Conservation (phyloP, 2,113 vertebrate species). For the Furnarius figulus region DNA sequence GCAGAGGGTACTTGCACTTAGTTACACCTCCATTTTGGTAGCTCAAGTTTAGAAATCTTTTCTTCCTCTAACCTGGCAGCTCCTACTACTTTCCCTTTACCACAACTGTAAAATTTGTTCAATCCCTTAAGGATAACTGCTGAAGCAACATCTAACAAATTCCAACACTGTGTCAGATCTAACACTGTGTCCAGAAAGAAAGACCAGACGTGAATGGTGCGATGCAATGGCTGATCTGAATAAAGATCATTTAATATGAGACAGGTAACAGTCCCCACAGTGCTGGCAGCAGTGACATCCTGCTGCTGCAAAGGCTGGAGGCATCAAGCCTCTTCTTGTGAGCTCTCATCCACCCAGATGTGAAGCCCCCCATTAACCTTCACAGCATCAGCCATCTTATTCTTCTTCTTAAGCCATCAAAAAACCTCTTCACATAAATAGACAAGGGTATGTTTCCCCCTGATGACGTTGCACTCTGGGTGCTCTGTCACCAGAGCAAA, state of each 20-base stretch:
- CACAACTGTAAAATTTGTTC: background rate
- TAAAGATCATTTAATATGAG: background rate
- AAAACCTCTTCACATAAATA: background rate
- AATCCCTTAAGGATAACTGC: background rate
- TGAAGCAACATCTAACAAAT: background rate
- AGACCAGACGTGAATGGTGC: background rate
- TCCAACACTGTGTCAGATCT: background rate
- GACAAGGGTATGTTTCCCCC: background rate
- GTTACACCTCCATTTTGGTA: background rate
- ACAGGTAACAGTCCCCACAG: background rate
- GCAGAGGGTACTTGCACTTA: background rate
- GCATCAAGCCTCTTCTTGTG: background rate
- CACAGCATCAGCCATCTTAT: background rate
- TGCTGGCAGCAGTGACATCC: accelerated
- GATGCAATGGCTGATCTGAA: background rate
- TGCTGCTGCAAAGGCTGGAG: background rate
- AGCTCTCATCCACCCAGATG: background rate
- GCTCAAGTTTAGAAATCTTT: background rate
- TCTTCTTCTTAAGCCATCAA: background rate
- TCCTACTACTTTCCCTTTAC: background rate
- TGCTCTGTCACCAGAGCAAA: background rate
- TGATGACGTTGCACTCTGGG: background rate
- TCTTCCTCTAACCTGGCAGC: background rate
- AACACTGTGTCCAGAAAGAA: background rate
- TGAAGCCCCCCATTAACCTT: background rate